Conservation (phyloP, 2,888 invertebrate species). For the Drosophila rellima region DNA sequence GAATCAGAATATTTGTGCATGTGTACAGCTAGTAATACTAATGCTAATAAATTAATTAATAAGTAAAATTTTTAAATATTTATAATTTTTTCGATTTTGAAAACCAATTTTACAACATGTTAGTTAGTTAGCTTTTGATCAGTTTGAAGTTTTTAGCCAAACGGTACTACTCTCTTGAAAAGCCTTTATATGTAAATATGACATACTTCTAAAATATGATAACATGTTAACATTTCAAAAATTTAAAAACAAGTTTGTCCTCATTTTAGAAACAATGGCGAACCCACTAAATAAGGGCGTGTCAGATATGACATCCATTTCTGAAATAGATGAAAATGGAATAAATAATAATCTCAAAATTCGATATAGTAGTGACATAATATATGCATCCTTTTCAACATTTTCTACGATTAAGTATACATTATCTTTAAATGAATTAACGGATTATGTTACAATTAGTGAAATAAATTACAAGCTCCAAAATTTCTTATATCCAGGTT, state of each 20-base stretch:
- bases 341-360: slow-evolving; percentile 95
- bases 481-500: too few relatives aligned
- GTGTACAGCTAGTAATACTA: too few relatives aligned
- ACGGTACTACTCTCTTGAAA: too few relatives aligned
- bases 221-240: not conserved
- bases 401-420: not conserved
- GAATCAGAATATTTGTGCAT: too few relatives aligned
- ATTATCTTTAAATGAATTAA: not conserved
- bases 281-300: slow-evolving; percentile 89
- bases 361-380: slow-evolving; percentile 93
- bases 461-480: too few relatives aligned
- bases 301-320: slow-evolving; percentile 96
- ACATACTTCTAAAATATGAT: not conserved
- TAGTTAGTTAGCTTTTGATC: too few relatives aligned
- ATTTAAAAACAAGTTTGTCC: not conserved
- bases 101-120: too few relatives aligned
- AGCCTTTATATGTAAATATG: not conserved
- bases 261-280: slow-evolving; percentile 76
- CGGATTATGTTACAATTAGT: not conserved
- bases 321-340: slow-evolving; percentile 94
- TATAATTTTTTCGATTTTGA: too few relatives aligned
- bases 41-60: too few relatives aligned
- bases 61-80: too few relatives aligned
- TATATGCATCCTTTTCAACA: slow-evolving; percentile 94
- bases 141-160: too few relatives aligned